Evolutionary conservation across 2,888 invertebrate species (phyloP).

Genomic region (Amphipyra berbera): DNA sequence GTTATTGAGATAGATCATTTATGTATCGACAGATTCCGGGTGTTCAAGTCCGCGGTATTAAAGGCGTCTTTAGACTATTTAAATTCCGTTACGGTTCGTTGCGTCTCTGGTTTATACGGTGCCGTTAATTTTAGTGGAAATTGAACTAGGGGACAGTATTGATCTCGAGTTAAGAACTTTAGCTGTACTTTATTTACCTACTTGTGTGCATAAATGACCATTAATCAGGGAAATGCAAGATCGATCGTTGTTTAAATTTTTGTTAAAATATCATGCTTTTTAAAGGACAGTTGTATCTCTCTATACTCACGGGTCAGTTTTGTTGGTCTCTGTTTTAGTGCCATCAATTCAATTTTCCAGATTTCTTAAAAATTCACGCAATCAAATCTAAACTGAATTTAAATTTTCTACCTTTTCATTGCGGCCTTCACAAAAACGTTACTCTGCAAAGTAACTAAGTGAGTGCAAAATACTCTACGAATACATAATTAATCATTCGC

Average conservation of each 20-base stretch:
- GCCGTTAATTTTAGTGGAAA: slow-evolving; percentile 88
- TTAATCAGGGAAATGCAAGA: background rate
- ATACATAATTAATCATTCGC: slow-evolving; percentile 46
- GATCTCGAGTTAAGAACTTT: slow-evolving; percentile 71
- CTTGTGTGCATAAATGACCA: slow-evolving; percentile 1
- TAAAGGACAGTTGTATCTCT: no score
- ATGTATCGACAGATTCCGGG: slow-evolving; percentile 67
- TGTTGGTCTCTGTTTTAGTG: no score
- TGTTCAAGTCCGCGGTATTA: slow-evolving; percentile 74
- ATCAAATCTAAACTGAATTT: no score
- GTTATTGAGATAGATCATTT: slow-evolving; percentile 65
- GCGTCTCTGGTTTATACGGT: slow-evolving; percentile 88
- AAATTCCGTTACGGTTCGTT: slow-evolving; percentile 90
- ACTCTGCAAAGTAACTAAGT: slow-evolving; percentile 12
- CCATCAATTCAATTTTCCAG: no score
- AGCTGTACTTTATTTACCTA: slow-evolving; percentile 32
- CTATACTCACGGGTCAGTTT: no score
- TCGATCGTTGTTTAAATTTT: no score
- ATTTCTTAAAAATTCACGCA: no score
- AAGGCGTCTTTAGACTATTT: slow-evolving; percentile 88
- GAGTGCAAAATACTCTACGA: slow-evolving; percentile 38
- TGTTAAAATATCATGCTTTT: no score
- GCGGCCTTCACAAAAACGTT: slow-evolving; percentile 3
- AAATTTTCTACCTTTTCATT: background rate
- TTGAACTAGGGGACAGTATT: slow-evolving; percentile 78